Evolutionary conservation across 2,797 vertebrate genomes (phyloP).

Genomic region (Poeciliopsis gracilis): DNA sequence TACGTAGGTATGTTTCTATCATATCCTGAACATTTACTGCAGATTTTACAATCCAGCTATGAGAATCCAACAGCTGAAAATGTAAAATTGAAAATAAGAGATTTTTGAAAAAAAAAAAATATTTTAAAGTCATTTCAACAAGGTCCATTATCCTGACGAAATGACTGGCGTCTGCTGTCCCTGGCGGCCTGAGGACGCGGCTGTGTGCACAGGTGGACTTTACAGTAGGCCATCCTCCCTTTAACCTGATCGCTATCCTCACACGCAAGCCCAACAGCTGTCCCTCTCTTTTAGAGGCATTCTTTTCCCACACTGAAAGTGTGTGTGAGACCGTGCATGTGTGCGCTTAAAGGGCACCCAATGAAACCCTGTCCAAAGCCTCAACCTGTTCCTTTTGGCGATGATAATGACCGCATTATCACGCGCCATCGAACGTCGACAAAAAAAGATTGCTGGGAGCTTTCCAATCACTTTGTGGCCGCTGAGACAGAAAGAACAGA

Average conservation of each 20-base stretch:
- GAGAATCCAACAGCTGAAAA: neutral
- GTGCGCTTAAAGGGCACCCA: slow-evolving; percentile 60
- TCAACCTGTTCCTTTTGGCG: slow-evolving; percentile 94
- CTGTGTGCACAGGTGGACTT: slow-evolving; percentile 70
- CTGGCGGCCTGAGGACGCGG: slow-evolving; percentile 51
- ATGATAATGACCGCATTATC: slow-evolving; percentile 97
- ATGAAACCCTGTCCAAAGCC: slow-evolving; percentile 92
- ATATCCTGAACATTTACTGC: neutral
- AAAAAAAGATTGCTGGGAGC: slow-evolving; percentile 93
- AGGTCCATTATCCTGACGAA: slow-evolving; percentile 15
- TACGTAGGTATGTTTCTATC: neutral
- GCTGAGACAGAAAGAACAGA: slow-evolving; percentile 65
- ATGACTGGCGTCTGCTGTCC: slow-evolving; percentile 24
- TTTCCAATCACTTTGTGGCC: slow-evolving; percentile 86
- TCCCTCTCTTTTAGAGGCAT: slow-evolving; percentile 88
- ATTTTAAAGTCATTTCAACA: neutral
- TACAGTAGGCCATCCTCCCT: slow-evolving; percentile 79
- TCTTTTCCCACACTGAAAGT: slow-evolving; percentile 83
- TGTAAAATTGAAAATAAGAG: neutral
- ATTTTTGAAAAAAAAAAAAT: neutral
- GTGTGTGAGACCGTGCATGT: slow-evolving; percentile 53
- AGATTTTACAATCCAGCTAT: neutral
- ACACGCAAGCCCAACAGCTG: slow-evolving; percentile 92
- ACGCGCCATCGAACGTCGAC: slow-evolving; percentile 93
- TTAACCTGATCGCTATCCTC: slow-evolving; percentile 85